phyloP scores from a whole-genome alignment of 2,113 vertebrate genomes.

The Aix galericulata region DNA sequence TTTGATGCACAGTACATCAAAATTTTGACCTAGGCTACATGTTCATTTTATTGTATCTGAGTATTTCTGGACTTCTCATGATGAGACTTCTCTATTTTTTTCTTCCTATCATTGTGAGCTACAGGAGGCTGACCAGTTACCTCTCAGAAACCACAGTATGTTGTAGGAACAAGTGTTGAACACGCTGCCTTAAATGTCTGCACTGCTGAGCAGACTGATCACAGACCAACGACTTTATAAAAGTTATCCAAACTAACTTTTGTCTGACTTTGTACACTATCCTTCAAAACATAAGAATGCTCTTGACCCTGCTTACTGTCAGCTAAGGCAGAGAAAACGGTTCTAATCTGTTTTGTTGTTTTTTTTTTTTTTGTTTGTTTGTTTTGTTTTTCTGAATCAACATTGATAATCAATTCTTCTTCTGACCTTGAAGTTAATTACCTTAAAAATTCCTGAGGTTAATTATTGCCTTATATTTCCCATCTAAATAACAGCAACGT shows the following conservation, averaged over 20 bases:
- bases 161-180: background rate
- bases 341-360: background rate
- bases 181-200: background rate
- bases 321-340: background rate
- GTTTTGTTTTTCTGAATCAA: background rate
- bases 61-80: background rate
- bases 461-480: background rate
- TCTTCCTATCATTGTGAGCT: background rate
- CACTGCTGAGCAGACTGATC: background rate
- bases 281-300: background rate
- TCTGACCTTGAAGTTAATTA: background rate
- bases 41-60: background rate
- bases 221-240: background rate
- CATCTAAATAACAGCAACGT: background rate
- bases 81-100: background rate
- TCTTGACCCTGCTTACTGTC: background rate
- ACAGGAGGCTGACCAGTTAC: background rate
- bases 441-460: background rate
- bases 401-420: background rate
- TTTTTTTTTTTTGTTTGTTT: no score
- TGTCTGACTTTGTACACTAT: background rate
- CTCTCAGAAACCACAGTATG: background rate
- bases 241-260: background rate
- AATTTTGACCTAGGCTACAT: background rate
- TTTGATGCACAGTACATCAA: background rate